A percentile compares a stretch with the other conserved stretches of the same genome.
These are phyloP conservation scores for Tragelaphus imberbis DNA, from an alignment of 2,113 vertebrate genomes.

Conservation along the genomic window DNA sequence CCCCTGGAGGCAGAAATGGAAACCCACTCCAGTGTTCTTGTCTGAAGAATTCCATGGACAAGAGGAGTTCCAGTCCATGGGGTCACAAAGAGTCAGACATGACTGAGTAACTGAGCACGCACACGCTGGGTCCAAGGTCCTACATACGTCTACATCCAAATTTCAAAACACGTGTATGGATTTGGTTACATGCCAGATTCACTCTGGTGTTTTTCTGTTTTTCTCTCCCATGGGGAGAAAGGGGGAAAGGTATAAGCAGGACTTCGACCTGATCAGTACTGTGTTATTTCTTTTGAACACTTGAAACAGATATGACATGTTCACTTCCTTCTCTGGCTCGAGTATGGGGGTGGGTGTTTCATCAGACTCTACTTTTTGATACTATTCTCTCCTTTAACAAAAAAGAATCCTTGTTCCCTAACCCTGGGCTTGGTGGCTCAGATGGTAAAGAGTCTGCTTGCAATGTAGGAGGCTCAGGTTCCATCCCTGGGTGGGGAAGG, in stretches of 20 bases:
- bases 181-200: not conserved
- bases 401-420: not conserved
- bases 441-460: not conserved
- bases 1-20: not conserved
- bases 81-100: not conserved
- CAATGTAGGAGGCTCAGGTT: not conserved
- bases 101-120: not conserved
- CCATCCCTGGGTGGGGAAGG: not conserved
- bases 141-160: not conserved
- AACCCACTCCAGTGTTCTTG: not conserved
- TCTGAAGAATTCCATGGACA: not conserved
- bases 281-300: not conserved
- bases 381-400: not conserved
- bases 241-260: not conserved
- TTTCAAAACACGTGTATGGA: accelerated
- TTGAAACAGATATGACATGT: not conserved
- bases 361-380: not conserved
- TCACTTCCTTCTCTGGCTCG: not conserved
- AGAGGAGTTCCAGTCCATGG: not conserved
- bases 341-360: not conserved
- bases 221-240: not conserved
- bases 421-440: not conserved
- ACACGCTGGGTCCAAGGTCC: not conserved
- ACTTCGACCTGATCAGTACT: not conserved
- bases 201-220: not conserved